Evolutionary conservation across 2,797 vertebrate species (phyloP), one percentile per base, ranked within the genome.

Genomic region (Argentina silus): DNA sequence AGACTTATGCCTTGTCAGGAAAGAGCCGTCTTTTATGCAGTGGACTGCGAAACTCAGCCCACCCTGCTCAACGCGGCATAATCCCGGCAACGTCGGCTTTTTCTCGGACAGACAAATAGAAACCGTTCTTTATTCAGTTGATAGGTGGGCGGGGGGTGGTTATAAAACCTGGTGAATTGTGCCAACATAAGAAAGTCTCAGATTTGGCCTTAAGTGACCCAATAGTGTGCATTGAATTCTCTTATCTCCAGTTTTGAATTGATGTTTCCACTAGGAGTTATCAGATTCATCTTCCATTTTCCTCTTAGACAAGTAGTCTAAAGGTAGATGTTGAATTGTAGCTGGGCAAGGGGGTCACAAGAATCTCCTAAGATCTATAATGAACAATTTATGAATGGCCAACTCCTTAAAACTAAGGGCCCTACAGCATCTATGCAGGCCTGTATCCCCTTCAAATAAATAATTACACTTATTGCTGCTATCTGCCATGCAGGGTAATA

Each of bases 1-100:
- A 72, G 67, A 77, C 45, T 55, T 73, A 77, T 69, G 66, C 43
- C 70, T 69, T 56, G 62, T 77, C 69, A 53, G 43, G 23, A 68
- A 48, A 55, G 8, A 53, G 48, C 23, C 15, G 59, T 61, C 69
- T 71, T 76, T 76, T 76, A 71, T 66, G 43, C 74, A 71, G 69
- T 42, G 17, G 55, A 66, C 70, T 42, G n/a, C 27, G 50, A 50
- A 67, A 67, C 27, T 14, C 17, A 27, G 27, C 51, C 27, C 50
- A 56, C 27, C 9, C 51, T 36, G 11, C 19, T 36, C 23, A 10
- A 44, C 67, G 17, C 23, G 17, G 51, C 67, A 27, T 68, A 55
- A 43, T 68, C 50, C 27, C n/a, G 55, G 65, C 3, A 14, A 56
- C n/a, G 43, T 10, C 27, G 15, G 17, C 47, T 3, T 56, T 43